Evolutionary conservation across 2,888 invertebrate species (phyloP).

Genomic region (Aporophyla nigra): DNA sequence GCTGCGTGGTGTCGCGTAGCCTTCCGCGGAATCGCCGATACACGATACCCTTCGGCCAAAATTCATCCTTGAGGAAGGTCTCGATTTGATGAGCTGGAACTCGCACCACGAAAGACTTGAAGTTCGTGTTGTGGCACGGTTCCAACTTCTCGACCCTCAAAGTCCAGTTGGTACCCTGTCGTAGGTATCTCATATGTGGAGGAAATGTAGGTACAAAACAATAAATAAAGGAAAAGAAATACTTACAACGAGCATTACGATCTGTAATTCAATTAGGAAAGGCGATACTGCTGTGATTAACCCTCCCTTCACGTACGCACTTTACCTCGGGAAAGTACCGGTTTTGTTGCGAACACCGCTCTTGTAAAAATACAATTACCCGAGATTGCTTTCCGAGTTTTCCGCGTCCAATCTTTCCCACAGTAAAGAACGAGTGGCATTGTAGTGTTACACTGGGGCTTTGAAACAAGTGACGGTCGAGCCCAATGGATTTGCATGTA

Average conservation of each 20-base stretch:
- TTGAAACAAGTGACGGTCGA: constrained; percentile 54
- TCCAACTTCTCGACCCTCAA: too few species aligned
- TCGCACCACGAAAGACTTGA: too few species aligned
- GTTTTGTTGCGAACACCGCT: constrained; percentile 48
- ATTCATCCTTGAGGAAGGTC: too few species aligned
- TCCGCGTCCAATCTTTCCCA: constrained; percentile 58
- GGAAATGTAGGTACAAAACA: constrained; percentile 11
- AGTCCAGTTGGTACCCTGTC: too few species aligned
- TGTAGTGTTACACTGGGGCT: constrained; percentile 58
- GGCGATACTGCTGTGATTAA: constrained; percentile 54
- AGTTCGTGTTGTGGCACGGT: too few species aligned
- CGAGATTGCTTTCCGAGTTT: constrained; percentile 65
- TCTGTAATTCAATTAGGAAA: constrained; percentile 56
- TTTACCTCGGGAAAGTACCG: constrained; percentile 55
- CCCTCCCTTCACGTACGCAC: constrained; percentile 64
- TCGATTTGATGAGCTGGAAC: too few species aligned
- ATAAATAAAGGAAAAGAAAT: constrained; percentile 43
- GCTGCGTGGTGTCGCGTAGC: too few species aligned
- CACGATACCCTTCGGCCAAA: too few species aligned
- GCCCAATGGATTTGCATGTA: constrained; percentile 39
- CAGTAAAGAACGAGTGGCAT: constrained; percentile 53
- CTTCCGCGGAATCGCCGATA: too few species aligned
- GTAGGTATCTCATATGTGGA: background rate
- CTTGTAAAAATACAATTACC: constrained; percentile 66
- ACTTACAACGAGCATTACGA: constrained; percentile 21